A percentile compares a stretch with the other conserved stretches of the same genome.
These are phyloP conservation scores for Littorina saxatilis DNA, from an alignment of 1,140 invertebrate genomes.

Conservation along the genomic window DNA sequence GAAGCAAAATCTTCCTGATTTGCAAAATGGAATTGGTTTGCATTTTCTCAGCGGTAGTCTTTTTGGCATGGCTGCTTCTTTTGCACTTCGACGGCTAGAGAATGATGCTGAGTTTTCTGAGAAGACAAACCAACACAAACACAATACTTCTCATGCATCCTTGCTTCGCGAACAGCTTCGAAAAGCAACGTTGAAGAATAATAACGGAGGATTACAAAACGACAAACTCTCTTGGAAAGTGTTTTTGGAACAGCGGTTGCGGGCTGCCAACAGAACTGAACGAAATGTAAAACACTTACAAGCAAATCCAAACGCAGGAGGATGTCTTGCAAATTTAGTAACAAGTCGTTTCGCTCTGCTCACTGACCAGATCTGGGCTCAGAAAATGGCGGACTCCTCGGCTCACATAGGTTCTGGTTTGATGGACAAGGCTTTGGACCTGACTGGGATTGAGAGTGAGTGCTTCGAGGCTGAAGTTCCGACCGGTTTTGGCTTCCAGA, in stretches of 20 bases:
- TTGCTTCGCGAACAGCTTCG: neutral
- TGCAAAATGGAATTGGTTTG: too few species aligned
- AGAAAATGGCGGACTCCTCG: neutral
- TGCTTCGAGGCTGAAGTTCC: neutral
- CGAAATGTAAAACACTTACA: neutral
- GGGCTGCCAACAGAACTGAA: neutral
- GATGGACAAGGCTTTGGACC: neutral
- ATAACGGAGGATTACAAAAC: neutral
- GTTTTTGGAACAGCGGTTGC: neutral
- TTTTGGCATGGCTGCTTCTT: too few species aligned
- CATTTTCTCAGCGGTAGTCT: too few species aligned
- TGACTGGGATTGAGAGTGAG: neutral
- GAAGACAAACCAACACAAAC: neutral
- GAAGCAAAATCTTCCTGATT: too few species aligned
- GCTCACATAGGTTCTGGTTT: neutral
- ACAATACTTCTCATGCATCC: neutral
- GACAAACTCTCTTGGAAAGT: neutral
- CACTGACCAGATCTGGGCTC: neutral
- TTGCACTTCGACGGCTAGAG: too few species aligned
- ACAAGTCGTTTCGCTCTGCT: neutral
- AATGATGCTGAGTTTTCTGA: too few species aligned
- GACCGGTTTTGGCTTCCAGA: neutral
- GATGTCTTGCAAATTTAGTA: neutral
- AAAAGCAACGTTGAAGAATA: neutral
- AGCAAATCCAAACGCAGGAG: neutral